phyloP scores from a whole-genome alignment of 1,140 invertebrate species.

The Drosophila repleta region DNA sequence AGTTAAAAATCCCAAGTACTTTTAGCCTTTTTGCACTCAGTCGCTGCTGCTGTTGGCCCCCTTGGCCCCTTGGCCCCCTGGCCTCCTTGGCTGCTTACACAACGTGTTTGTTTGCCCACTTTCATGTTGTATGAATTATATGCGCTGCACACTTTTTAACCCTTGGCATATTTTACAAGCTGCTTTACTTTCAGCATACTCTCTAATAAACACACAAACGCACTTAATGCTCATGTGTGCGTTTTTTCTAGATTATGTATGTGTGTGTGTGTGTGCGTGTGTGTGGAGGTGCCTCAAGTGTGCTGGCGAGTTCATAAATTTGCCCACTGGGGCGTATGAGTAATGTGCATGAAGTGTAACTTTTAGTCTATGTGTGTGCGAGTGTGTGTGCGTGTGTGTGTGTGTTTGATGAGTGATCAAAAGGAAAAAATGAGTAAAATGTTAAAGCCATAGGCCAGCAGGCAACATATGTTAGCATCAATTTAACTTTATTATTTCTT shows the following conservation, averaged over 20 bases:
- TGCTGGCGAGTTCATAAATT: conserved; percentile 76
- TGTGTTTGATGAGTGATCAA: conserved; percentile 38
- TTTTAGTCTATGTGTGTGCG: conserved; percentile 22
- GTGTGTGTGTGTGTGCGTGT: conserved; percentile 47
- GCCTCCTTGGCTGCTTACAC: background rate
- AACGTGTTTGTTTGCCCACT: conserved; percentile 51
- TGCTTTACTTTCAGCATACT: conserved; percentile 63
- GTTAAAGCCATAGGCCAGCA: conserved; percentile 57
- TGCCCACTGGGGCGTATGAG: conserved; percentile 81
- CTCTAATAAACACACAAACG: conserved; percentile 77
- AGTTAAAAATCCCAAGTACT: conserved; percentile 46
- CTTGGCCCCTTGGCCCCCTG: conserved; percentile 21
- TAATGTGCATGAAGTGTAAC: conserved; percentile 72
- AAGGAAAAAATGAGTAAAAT: conserved; percentile 50
- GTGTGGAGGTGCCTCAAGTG: conserved; percentile 74
- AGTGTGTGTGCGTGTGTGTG: conserved; percentile 22
- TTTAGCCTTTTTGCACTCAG: conserved; percentile 37
- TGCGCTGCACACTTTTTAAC: conserved; percentile 75
- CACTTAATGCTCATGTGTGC: conserved; percentile 57
- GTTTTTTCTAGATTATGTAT: conserved; percentile 1
- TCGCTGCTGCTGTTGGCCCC: background rate
- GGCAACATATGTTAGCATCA: conserved; percentile 72
- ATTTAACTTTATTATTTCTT: conserved; percentile 46
- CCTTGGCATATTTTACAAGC: conserved; percentile 81
- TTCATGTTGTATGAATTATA: conserved; percentile 74